phyloP scores from a whole-genome alignment of 2,888 invertebrate genomes.

The Eudasyphora cyanicolor region DNA sequence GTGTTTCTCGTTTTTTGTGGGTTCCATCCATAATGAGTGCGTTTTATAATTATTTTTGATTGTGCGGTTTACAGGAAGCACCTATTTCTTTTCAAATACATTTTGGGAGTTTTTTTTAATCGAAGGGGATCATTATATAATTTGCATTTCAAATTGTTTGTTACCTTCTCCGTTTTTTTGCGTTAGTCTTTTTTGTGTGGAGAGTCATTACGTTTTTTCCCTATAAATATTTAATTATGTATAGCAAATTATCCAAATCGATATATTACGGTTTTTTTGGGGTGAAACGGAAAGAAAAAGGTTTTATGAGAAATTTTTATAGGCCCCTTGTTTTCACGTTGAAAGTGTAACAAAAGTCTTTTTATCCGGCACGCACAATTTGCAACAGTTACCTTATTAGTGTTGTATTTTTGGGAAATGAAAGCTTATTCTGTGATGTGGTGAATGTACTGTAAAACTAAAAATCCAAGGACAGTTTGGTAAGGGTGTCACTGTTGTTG shows the following conservation, averaged over 20 bases:
- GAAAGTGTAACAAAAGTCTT: constrained; percentile 41
- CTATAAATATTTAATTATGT: constrained; percentile 52
- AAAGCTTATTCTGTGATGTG: not conserved
- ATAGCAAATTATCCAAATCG: constrained; percentile 58
- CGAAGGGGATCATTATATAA: constrained; percentile 46
- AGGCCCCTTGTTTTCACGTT: constrained; percentile 22
- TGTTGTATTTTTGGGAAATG: not conserved
- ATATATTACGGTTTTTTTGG: constrained; percentile 47
- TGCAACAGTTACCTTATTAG: not conserved
- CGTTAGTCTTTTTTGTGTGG: constrained; percentile 23
- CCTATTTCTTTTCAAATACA: constrained; percentile 54
- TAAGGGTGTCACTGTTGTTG: not conserved
- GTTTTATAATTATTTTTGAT: constrained; percentile 60
- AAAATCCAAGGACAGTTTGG: not conserved
- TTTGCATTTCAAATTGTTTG: constrained; percentile 61
- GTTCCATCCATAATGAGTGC: constrained; percentile 47
- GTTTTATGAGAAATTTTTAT: constrained; percentile 7
- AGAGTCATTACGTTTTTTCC: constrained; percentile 44
- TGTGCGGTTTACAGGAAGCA: constrained; percentile 59
- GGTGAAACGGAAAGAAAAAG: not conserved
- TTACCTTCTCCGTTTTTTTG: constrained; percentile 35
- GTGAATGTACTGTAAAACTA: not conserved
- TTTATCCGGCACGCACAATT: constrained; percentile 60
- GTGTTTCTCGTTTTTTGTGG: constrained; percentile 24
- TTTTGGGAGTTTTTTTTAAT: not conserved